Evolutionary conservation across 2,888 invertebrate species (phyloP), one percentile per base, ranked within the genome.

Genomic region (Polylopha cassiicola): DNA sequence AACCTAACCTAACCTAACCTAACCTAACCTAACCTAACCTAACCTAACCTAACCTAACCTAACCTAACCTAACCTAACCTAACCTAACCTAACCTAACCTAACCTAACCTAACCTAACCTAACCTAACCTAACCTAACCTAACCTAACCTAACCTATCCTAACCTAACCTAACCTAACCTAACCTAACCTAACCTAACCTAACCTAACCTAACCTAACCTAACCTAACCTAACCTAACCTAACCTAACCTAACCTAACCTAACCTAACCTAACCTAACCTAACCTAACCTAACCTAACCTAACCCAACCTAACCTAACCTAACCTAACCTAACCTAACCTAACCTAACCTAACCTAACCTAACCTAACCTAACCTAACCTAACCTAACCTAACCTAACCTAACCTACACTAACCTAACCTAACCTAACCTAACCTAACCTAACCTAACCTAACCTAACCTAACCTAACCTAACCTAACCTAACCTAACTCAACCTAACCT

Each of bases 101-200:
- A 39, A 33, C 39, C 39, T 39, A 39, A 39, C 39, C 39, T 27
- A 37, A 36, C 34, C 34, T 36, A 36, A 36, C 29, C 37, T 30
- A 37, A 37, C 37, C 37, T 37, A 37, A 37, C 34, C 34, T 36
- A 36, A 36, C 34, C 34, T 36, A 36, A 36, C 34, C 34, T 36
- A 36, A 36, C 34, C 34, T 36, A 36, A 36, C 34, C 34, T 36
- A 36, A 36, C 34, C 34, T 36, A 36, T 26, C 34, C 34, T 36
- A 28, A 28, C 28, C 28, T 28, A 28, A 28, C 28, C 28, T 28
- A 28, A 28, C 28, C 28, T 28, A 28, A 28, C 28, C 28, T 28
- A 28, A 28, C 28, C 28, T 28, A 28, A 28, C 28, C 28, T 28
- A 28, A 28, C 28, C 28, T 28, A 28, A 28, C 28, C 28, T 28